Evolutionary conservation across 1,140 invertebrate species (phyloP).

Genomic region (Harlomillsia oculata): DNA sequence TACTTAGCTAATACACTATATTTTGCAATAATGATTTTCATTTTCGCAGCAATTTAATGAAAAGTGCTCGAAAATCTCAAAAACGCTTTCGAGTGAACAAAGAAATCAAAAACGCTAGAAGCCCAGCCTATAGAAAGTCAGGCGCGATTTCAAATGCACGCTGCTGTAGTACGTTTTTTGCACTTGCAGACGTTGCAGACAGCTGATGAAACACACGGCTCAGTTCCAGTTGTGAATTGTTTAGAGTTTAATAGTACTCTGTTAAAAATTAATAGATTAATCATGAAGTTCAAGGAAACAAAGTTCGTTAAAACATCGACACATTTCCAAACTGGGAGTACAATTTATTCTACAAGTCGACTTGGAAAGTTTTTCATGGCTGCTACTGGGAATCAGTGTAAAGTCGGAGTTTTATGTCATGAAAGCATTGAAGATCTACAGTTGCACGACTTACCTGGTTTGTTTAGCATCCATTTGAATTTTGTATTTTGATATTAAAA

Average conservation of each 20-base stretch:
- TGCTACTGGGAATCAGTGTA: slow-evolving; percentile 29
- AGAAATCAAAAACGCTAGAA: no score
- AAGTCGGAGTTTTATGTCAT: slow-evolving; percentile 10
- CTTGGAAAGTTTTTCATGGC: slow-evolving; percentile 22
- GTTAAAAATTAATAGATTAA: not conserved
- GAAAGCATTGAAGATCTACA: slow-evolving; percentile 17
- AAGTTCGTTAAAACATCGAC: no score
- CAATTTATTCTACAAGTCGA: slow-evolving; percentile 26
- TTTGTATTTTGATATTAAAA: not conserved
- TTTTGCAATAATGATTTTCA: no score
- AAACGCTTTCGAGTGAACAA: no score
- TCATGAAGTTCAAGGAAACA: slow-evolving; percentile 28
- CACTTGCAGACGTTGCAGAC: not conserved
- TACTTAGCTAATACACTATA: no score
- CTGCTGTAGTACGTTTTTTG: not conserved
- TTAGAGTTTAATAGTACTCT: not conserved
- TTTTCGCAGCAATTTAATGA: no score
- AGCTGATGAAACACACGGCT: not conserved
- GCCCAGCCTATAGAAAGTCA: no score
- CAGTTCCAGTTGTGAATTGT: not conserved
- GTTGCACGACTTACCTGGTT: slow-evolving; percentile 23
- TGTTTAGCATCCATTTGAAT: not conserved
- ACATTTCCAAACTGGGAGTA: slow-evolving; percentile 23
- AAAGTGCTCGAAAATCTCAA: no score
- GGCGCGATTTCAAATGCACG: no score